phyloP scores from a whole-genome alignment of 2,797 vertebrate genomes.

The Arrhamphus sclerolepis region DNA sequence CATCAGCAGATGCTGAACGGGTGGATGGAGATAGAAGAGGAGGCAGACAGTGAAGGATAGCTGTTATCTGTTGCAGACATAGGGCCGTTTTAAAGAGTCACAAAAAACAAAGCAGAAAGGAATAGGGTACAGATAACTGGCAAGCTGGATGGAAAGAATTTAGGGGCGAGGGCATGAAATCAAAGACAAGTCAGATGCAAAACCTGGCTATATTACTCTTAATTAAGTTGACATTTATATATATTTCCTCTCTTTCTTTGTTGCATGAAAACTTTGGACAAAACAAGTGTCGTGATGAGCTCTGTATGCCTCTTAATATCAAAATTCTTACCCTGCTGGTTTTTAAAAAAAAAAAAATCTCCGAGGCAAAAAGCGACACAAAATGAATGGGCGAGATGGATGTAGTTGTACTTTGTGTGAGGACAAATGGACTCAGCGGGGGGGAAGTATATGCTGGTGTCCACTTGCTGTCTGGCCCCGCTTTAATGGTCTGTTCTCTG shows the following conservation, averaged over 20 bases:
- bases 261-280: too few relatives aligned
- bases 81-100: constrained; percentile 20
- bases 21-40: constrained; percentile 36
- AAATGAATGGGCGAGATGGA: constrained; percentile 49
- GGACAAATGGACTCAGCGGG: constrained; percentile 35
- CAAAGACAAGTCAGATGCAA: not conserved
- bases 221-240: too few relatives aligned
- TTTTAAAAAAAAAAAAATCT: constrained; percentile 21
- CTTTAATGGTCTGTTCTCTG: constrained; percentile 68
- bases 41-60: constrained; percentile 53
- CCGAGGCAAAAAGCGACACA: constrained; percentile 27
- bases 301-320: not conserved
- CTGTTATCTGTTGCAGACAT: constrained; percentile 48
- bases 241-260: not conserved
- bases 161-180: constrained; percentile 3
- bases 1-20: constrained; percentile 44
- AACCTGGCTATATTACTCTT: not conserved
- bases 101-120: constrained; percentile 6
- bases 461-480: constrained; percentile 59
- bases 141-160: constrained; percentile 4
- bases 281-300: too few relatives aligned
- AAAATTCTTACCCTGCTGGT: constrained; percentile 3
- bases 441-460: constrained; percentile 37
- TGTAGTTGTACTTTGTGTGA: constrained; percentile 41
- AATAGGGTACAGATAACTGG: not conserved